Base-by-base conservation (phyloP, 1,140 invertebrate genomes). In the Drosophila grimshawi region DNA sequence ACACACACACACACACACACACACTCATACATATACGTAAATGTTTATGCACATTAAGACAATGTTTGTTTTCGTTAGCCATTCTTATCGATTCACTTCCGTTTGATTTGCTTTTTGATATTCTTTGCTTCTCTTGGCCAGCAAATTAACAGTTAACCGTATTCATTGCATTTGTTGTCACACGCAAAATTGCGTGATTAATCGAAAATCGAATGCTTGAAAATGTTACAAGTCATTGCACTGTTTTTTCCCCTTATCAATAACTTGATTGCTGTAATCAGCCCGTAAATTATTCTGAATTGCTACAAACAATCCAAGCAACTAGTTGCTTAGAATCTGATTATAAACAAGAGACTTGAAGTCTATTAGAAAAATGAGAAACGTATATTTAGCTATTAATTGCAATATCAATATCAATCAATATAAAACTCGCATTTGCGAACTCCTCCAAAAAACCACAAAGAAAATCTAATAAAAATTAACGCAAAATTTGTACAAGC, bases 51-150 rank as follows among this genome's bases (percentile, higher is more conserved):
- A 37, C 29, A 33, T 65, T 37, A 37, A 70, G 64, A 75, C 65
- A 65, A 72, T 77, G 66, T 74, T 52, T 74, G 29, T 74, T 56
- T 57, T 4, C 57, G 63, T 49, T 67, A 57, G 57, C 37, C 55
- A 27, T 46, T 68, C 79, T 81, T 86, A 88, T 86, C 82, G 83
- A 76, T 72, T 61, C 70, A 79, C 82, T 86, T 86, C 82, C 82
- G 82, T 86, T 86, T 71, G 76, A 88, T 78, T 86, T 76, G 75
- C 68, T 51, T 56, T 70, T 19, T 19, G 67, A 63, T 63, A 64
- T 70, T 71, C 19, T 19, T 19, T 19, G 19, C 19, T 19, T 19
- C 19, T 19, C 19, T 1, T 19, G 19, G 19, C 19, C 19, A 19
- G 19, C 19, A 19, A 19, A 19, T 19, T 19, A 19, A 19, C 19